Conservation (phyloP, 2,888 invertebrate genomes). For the Ichneumon xanthorius region DNA sequence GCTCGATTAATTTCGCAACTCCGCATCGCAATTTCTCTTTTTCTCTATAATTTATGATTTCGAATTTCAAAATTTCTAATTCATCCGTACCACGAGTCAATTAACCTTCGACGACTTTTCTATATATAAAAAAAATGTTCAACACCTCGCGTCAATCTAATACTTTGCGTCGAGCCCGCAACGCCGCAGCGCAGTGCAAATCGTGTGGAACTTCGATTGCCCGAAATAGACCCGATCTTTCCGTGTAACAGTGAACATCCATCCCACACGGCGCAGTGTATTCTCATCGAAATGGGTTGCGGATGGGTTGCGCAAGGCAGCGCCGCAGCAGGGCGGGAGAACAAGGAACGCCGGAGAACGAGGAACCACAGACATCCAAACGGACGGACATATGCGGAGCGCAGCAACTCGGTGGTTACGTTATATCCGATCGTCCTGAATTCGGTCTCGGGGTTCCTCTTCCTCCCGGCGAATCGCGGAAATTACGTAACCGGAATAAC, state of each 20-base stretch:
- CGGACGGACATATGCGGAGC: neutral
- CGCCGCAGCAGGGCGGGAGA: neutral
- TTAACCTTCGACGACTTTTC: no score
- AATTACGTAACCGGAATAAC: conserved; percentile 71
- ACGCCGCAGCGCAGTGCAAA: neutral
- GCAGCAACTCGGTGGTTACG: conserved; percentile 60
- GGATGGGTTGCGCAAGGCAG: conserved; percentile 4
- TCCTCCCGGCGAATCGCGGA: conserved; percentile 67
- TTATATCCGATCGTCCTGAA: conserved; percentile 78
- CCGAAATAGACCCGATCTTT: neutral
- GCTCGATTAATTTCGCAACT: neutral
- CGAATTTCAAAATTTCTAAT: no score
- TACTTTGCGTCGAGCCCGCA: neutral
- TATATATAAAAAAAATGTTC: no score
- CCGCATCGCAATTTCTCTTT: neutral
- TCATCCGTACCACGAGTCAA: no score
- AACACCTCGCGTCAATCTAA: neutral
- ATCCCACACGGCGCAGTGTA: neutral
- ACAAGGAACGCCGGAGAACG: neutral
- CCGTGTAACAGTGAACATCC: neutral
- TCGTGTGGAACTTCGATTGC: neutral
- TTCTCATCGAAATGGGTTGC: conserved; percentile 8
- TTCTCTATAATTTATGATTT: neutral
- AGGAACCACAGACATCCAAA: conserved; percentile 14
- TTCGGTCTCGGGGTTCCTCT: conserved; percentile 72